These are phyloP conservation scores for Aphaenogaster ashmeadi DNA, from an alignment of 1,140 invertebrate species.

Conservation along the genomic window DNA sequence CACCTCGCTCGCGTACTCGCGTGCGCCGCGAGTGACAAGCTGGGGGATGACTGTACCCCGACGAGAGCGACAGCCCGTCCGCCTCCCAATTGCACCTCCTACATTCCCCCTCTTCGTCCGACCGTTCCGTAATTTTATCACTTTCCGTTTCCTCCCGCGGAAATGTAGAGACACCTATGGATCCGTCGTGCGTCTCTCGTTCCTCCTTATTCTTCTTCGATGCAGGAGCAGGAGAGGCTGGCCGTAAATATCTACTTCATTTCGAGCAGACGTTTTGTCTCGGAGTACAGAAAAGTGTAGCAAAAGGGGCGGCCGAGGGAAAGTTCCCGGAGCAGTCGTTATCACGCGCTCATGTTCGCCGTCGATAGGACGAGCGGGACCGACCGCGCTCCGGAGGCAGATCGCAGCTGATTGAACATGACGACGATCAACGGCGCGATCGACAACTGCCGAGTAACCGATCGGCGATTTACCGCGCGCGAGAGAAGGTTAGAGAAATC, in stretches of 20 bases:
- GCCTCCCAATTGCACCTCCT: slow-evolving; percentile 11
- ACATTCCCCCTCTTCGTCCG: not conserved
- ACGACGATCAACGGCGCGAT: not conserved
- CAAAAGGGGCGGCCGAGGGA: not conserved
- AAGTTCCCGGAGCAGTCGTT: not conserved
- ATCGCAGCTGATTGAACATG: not conserved
- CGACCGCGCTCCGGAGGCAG: not conserved
- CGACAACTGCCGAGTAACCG: not conserved
- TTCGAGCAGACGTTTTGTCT: not conserved
- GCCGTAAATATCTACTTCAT: not conserved
- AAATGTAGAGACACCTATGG: not conserved
- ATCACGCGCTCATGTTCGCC: not conserved
- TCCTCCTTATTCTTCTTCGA: too few species aligned
- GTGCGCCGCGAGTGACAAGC: not conserved
- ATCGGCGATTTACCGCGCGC: not conserved
- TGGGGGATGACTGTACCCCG: slow-evolving; percentile 21
- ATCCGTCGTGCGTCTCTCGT: not conserved
- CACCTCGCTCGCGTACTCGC: slow-evolving; percentile 5
- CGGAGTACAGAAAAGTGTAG: not conserved
- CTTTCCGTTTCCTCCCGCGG: not conserved
- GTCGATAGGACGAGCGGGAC: too few species aligned
- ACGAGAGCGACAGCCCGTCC: not conserved
- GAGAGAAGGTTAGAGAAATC: slow-evolving; percentile 7
- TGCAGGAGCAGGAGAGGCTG: too few species aligned
- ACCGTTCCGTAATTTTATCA: not conserved